Evolutionary conservation across 2,113 vertebrate genomes (phyloP).

Genomic region (Etheostoma spectabile): DNA sequence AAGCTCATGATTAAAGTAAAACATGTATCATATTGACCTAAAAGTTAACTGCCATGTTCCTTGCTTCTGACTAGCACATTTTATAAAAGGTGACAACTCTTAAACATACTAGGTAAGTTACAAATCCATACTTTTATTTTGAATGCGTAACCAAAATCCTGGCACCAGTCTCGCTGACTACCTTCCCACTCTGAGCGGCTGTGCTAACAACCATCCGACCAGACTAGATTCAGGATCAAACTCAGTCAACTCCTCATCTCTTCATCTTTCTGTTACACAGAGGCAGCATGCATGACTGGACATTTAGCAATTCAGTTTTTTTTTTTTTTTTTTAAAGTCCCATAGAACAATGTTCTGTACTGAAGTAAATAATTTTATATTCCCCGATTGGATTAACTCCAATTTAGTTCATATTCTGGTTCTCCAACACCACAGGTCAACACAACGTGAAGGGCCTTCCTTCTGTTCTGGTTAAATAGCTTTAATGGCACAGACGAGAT

Average conservation of each 20-base stretch:
- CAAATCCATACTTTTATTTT: conserved; percentile 51
- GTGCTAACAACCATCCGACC: background rate
- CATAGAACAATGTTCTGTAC: background rate
- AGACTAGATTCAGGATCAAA: conserved; percentile 39
- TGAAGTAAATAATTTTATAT: background rate
- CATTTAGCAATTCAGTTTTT: background rate
- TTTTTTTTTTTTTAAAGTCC: background rate
- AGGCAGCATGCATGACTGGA: background rate
- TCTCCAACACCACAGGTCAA: background rate
- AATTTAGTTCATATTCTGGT: background rate
- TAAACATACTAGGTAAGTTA: background rate
- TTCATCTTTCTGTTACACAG: background rate
- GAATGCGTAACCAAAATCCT: background rate
- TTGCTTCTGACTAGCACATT: background rate
- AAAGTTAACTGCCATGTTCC: background rate
- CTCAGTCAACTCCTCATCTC: background rate
- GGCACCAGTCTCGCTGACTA: background rate
- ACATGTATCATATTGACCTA: background rate
- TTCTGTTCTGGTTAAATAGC: conserved; percentile 65
- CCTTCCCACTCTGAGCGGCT: background rate
- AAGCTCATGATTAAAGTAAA: background rate
- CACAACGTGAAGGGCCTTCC: background rate
- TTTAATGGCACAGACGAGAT: conserved; percentile 64
- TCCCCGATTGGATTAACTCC: background rate
- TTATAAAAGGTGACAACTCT: background rate